Evolutionary conservation across 2,888 invertebrate species (phyloP).

Genomic region (Branchipolynoe longqiensis): DNA sequence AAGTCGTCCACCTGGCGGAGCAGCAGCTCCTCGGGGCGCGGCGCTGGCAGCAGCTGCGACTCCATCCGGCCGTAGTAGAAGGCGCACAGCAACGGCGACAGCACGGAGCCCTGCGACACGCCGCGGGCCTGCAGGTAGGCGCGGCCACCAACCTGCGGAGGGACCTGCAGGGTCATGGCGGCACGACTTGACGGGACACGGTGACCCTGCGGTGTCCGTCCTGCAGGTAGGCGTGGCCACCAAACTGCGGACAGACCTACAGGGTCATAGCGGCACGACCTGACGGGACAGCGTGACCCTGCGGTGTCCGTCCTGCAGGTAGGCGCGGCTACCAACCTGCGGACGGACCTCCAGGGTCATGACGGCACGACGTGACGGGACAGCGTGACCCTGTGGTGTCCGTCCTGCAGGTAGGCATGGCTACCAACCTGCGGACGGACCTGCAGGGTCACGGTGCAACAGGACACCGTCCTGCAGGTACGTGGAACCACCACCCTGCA

Average conservation of each 20-base stretch:
- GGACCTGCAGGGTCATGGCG: too few species aligned
- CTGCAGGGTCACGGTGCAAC: too few species aligned
- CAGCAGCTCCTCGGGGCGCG: constrained; percentile 70
- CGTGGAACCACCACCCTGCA: constrained; percentile 72
- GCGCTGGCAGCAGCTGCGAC: constrained; percentile 61
- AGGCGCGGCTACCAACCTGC: constrained; percentile 73
- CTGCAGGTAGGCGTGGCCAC: too few species aligned
- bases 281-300: constrained; percentile 78
- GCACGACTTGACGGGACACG: too few species aligned
- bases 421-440: too few species aligned
- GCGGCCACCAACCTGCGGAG: constrained; percentile 70
- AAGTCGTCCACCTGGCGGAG: constrained; percentile 79
- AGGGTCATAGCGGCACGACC: too few species aligned
- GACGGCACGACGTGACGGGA: too few species aligned
- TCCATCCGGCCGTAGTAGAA: constrained; percentile 79
- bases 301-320: constrained; percentile 72
- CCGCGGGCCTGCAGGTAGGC: constrained; percentile 73
- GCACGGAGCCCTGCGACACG: constrained; percentile 78
- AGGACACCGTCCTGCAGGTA: constrained; percentile 72
- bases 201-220: too few species aligned
- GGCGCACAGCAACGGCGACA: constrained; percentile 78
- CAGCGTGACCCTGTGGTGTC: too few species aligned
- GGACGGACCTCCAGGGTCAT: too few species aligned
- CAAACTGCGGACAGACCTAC: too few species aligned
- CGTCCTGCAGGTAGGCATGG: too few species aligned